Conservation (phyloP, 2,113 vertebrate genomes). For the Alethe diademata region DNA sequence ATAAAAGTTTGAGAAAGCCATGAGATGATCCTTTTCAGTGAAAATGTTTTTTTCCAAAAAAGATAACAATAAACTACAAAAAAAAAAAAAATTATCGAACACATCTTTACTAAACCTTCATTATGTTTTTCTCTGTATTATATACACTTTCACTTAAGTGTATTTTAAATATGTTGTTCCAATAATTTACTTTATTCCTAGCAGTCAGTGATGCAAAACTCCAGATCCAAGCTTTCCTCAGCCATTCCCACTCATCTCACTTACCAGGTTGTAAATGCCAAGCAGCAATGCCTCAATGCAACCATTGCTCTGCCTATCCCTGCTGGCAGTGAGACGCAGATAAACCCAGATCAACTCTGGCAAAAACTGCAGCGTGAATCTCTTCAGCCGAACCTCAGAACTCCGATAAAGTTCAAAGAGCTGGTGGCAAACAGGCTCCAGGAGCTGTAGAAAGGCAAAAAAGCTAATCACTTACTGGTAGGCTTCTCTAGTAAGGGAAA, state of each 20-base stretch:
- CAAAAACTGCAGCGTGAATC: slow-evolving; percentile 95
- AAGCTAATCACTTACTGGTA: not conserved
- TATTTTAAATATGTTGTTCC: not conserved
- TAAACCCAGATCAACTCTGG: slow-evolving; percentile 97
- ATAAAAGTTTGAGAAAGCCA: not conserved
- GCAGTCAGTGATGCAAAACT: not conserved
- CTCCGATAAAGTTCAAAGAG: slow-evolving; percentile 96
- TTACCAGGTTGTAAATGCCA: slow-evolving; percentile 97
- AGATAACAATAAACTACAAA: not conserved
- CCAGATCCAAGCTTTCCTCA: not conserved
- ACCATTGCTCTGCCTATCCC: slow-evolving; percentile 93
- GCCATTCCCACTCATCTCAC: slow-evolving; percentile 35
- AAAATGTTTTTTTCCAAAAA: not conserved
- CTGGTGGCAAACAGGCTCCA: slow-evolving; percentile 98
- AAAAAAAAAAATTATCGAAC: not conserved
- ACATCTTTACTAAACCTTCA: not conserved
- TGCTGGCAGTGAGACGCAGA: slow-evolving; percentile 88
- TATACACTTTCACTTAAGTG: not conserved
- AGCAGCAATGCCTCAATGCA: slow-evolving; percentile 95
- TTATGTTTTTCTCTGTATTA: not conserved
- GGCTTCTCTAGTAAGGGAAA: not conserved
- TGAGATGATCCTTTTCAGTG: not conserved
- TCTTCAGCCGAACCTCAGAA: slow-evolving; percentile 89
- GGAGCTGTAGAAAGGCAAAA: slow-evolving; percentile 77
- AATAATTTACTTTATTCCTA: not conserved